Evolutionary conservation across 2,888 invertebrate genomes (phyloP).

Genomic region (Anoncus sp.): DNA sequence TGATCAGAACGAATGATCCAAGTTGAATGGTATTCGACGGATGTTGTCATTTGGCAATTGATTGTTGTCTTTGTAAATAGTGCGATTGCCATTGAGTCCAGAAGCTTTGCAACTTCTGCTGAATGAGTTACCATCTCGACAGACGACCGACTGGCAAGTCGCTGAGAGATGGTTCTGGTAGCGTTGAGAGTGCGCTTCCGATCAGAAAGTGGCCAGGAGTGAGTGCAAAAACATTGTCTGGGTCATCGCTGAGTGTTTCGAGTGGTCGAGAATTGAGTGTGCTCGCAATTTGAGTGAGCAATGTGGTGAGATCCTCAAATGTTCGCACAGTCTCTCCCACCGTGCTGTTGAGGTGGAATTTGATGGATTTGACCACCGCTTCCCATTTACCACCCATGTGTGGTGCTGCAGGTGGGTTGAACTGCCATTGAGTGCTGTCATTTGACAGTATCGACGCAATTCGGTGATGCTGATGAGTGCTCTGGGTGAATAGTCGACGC

Average conservation of each 20-base stretch:
- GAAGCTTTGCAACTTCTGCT: conserved; percentile 41
- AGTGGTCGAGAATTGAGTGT: conserved; percentile 33
- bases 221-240: background rate
- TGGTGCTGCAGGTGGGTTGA: conserved; percentile 26
- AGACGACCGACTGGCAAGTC: too few species aligned
- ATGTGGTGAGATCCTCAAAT: background rate
- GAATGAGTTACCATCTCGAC: conserved; percentile 24
- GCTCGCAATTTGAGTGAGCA: conserved; percentile 15
- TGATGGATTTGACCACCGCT: background rate
- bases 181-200: background rate
- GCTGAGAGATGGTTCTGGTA: conserved; percentile 18
- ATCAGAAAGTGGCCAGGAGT: conserved; percentile 20
- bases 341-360: conserved; percentile 18
- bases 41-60: conserved; percentile 54
- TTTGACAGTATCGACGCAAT: background rate
- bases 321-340: conserved; percentile 14
- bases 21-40: conserved; percentile 18
- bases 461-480: background rate
- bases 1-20: conserved; percentile 55
- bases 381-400: conserved; percentile 35
- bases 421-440: conserved; percentile 25
- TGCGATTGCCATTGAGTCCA: conserved; percentile 50
- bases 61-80: conserved; percentile 39
- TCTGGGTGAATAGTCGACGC: background rate
- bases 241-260: background rate